Conservation (phyloP, 1,140 invertebrate genomes). For the Atopsyche davidsoni region DNA sequence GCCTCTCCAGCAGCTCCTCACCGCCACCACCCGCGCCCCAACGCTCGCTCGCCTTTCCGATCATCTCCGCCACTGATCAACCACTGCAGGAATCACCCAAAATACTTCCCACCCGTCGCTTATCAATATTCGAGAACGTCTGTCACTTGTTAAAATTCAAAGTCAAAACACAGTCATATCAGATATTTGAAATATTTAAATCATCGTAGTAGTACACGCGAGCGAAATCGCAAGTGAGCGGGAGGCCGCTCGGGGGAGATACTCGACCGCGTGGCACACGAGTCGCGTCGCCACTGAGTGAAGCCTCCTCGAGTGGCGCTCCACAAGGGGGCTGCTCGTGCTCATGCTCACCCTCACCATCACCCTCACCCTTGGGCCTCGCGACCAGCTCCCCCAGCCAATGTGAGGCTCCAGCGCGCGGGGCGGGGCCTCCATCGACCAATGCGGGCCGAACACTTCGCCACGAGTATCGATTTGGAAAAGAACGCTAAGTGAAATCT, state of each 20-base stretch:
- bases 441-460: slow-evolving; percentile 21
- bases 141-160: too few relatives aligned
- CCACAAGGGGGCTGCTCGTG: background rate
- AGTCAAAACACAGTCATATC: too few relatives aligned
- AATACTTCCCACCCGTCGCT: too few relatives aligned
- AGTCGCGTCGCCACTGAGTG: slow-evolving; percentile 44
- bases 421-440: slow-evolving; percentile 19
- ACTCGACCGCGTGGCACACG: slow-evolving; percentile 13
- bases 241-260: slow-evolving; percentile 3
- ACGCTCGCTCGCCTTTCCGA: slow-evolving; percentile 22
- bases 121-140: too few relatives aligned
- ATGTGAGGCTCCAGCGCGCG: background rate
- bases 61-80: slow-evolving; percentile 13
- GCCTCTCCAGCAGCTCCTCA: slow-evolving; percentile 26
- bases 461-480: slow-evolving; percentile 29
- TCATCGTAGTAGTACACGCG: background rate
- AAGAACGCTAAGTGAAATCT: slow-evolving; percentile 26
- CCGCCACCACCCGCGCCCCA: slow-evolving; percentile 13
- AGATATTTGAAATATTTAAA: too few relatives aligned
- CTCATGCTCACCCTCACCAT: background rate
- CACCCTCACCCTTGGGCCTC: slow-evolving; percentile 4
- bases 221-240: background rate
- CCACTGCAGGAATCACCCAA: background rate
- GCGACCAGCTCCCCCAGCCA: slow-evolving; percentile 23
- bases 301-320: slow-evolving; percentile 44